Percentiles rank a stretch among this genome's conserved stretches.
These are phyloP conservation scores for Daubentonia madagascariensis DNA, from an alignment of 2,113 vertebrate genomes.

Conservation along the genomic window DNA sequence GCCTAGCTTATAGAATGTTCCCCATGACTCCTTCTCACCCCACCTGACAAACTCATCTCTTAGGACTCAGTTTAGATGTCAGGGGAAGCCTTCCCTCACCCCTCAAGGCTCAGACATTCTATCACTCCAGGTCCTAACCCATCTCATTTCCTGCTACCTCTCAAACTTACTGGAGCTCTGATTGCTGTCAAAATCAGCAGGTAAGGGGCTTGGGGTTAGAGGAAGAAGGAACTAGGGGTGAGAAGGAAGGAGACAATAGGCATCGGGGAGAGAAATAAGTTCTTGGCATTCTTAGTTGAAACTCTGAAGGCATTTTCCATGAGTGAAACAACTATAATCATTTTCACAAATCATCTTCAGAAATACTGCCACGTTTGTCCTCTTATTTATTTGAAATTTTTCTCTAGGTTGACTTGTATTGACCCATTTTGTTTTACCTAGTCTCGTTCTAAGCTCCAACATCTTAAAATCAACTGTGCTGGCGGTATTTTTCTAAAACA, in stretches of 20 bases:
- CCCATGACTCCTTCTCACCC: not conserved
- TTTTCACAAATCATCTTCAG: not conserved
- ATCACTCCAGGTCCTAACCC: not conserved
- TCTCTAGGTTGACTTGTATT: not conserved
- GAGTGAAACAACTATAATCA: not conserved
- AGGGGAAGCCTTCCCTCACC: not conserved
- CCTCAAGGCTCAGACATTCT: not conserved
- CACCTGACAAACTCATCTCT: not conserved
- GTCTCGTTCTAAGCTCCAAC: not conserved
- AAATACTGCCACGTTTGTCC: not conserved
- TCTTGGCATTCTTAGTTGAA: conserved; percentile 10
- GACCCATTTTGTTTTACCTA: not conserved
- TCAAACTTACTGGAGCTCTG: not conserved
- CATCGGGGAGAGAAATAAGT: not conserved
- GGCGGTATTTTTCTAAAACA: not conserved
- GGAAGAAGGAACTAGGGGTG: not conserved
- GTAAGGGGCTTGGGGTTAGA: not conserved
- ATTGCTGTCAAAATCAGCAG: not conserved
- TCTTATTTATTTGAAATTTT: not conserved
- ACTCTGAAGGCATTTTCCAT: not conserved
- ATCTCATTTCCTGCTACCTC: not conserved
- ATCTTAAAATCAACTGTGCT: conserved; percentile 5
- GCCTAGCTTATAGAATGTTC: not conserved
- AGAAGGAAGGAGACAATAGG: not conserved
- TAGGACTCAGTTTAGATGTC: not conserved